A percentile compares a stretch with the other conserved stretches of the same genome.
These are phyloP conservation scores for Manacus vitellinus DNA, from an alignment of 2,113 vertebrate species.

Conservation along the genomic window DNA sequence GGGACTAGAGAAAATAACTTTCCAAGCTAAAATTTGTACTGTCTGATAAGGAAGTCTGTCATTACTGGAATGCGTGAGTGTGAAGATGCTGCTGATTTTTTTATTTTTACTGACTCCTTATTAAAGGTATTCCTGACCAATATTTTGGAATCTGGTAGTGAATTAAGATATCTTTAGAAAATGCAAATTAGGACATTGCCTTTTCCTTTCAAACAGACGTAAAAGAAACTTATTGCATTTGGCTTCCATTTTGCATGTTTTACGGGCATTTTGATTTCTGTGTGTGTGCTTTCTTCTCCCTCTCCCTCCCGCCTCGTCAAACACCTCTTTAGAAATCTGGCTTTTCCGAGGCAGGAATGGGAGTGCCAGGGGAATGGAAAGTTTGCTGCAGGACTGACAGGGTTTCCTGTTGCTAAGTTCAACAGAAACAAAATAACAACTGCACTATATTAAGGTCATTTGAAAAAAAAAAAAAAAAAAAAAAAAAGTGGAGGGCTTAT, in stretches of 20 bases:
- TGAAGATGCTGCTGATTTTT: not conserved
- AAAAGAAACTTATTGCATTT: not conserved
- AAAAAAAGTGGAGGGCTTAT: not conserved
- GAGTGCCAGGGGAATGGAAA: slow-evolving; percentile 54
- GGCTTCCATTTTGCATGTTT: slow-evolving; percentile 10
- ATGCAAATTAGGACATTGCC: not conserved
- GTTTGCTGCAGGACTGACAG: slow-evolving; percentile 34
- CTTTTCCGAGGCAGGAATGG: slow-evolving; percentile 49
- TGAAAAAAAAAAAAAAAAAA: not conserved
- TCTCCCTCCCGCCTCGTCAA: not conserved
- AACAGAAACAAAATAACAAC: slow-evolving; percentile 66
- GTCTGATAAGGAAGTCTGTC: not conserved
- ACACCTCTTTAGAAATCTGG: slow-evolving; percentile 40
- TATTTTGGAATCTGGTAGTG: not conserved
- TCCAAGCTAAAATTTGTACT: not conserved
- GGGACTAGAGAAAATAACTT: not conserved
- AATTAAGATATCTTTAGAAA: not conserved
- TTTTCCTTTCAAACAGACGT: not conserved
- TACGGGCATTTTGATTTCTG: not conserved
- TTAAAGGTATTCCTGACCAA: slow-evolving; percentile 35
- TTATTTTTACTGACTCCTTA: not conserved
- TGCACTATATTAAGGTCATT: slow-evolving; percentile 31
- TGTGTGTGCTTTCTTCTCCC: not conserved
- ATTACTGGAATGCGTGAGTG: not conserved
- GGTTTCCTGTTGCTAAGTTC: slow-evolving; percentile 66